Evolutionary conservation across 1,140 invertebrate species (phyloP), one percentile per base, ranked within the genome.

Genomic region (Neuroterus valhalla): DNA sequence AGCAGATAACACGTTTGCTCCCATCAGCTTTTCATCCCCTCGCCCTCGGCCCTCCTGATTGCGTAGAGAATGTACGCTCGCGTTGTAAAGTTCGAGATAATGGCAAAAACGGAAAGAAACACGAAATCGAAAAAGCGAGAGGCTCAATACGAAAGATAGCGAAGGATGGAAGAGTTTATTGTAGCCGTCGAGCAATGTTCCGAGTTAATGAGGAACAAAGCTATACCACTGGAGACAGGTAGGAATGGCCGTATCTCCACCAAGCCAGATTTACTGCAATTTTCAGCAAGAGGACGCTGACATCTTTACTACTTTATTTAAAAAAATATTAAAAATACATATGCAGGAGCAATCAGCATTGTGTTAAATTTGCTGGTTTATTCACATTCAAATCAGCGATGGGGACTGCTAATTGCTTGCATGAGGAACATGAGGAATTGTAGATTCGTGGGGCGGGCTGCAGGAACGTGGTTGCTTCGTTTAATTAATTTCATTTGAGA

Each of bases 151-250:
- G 31, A 62, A 31, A 14, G 55, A 31, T 62, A n/a, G 55, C n/a
- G 31, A 62, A 62, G 23, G 55, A 62, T 26, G 26, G 15, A 62
- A 62, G 55, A 31, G 11, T 62, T 62, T 62, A 62, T 62, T 62
- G 55, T 62, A 62, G 55, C 55, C 26, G 26, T 38, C 55, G 55
- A 31, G 55, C 26, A 62, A 62, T 23, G 55, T 31, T 62, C 55
- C 55, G 15, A 62, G 55, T 62, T 62, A 62, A 62, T 62, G 55
- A 62, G 55, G 55, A 62, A 62, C 55, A 62, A 55, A 55, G 52
- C 52, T 21, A 26, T 55, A 62, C 48, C 48, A 50, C 55, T 31
- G 26, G 14, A 12, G 55, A 62, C 55, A 62, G 26, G 55, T 62
- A 62, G 55, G 15, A 31, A 62, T 62, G 55, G 55, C 23, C 26